These are phyloP conservation scores for Agonopterix heracliana DNA, from an alignment of 2,888 invertebrate species.

Conservation along the genomic window DNA sequence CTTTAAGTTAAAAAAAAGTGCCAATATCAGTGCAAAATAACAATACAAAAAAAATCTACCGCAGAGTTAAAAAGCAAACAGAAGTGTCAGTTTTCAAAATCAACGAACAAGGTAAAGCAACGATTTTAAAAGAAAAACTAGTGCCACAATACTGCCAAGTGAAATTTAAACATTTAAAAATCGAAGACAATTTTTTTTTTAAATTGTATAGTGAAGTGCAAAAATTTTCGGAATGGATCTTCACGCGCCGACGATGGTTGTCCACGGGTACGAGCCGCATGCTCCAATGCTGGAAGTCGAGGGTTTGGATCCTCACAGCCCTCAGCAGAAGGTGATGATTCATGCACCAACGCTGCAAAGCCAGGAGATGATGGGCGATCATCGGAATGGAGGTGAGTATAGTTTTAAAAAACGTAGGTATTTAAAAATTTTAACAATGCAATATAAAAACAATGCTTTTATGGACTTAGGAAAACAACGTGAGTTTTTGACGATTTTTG, in stretches of 20 bases:
- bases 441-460: background rate
- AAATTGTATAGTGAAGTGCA: slow-evolving; percentile 25
- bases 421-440: background rate
- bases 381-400: slow-evolving; percentile 62
- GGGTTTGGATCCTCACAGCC: slow-evolving; percentile 65
- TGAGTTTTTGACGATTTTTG: background rate
- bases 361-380: slow-evolving; percentile 63
- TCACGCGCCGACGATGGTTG: slow-evolving; percentile 62
- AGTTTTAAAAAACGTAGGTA: slow-evolving; percentile 2
- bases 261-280: slow-evolving; percentile 67
- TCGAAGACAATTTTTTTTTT: background rate
- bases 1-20: slow-evolving; percentile 33
- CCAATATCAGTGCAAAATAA: slow-evolving; percentile 38
- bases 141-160: slow-evolving; percentile 27
- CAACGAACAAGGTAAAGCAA: slow-evolving; percentile 23
- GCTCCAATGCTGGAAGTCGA: slow-evolving; percentile 66
- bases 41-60: slow-evolving; percentile 15
- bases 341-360: slow-evolving; percentile 62
- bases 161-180: slow-evolving; percentile 6
- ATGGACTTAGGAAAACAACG: background rate
- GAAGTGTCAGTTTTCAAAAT: slow-evolving; percentile 21
- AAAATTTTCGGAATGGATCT: slow-evolving; percentile 50
- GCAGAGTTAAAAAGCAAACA: slow-evolving; percentile 18
- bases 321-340: slow-evolving; percentile 68
- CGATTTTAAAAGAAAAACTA: slow-evolving; percentile 11